Evolutionary conservation across 2,797 vertebrate species (phyloP), one percentile per base, ranked within the genome.

Genomic region (Acanthornis magna): DNA sequence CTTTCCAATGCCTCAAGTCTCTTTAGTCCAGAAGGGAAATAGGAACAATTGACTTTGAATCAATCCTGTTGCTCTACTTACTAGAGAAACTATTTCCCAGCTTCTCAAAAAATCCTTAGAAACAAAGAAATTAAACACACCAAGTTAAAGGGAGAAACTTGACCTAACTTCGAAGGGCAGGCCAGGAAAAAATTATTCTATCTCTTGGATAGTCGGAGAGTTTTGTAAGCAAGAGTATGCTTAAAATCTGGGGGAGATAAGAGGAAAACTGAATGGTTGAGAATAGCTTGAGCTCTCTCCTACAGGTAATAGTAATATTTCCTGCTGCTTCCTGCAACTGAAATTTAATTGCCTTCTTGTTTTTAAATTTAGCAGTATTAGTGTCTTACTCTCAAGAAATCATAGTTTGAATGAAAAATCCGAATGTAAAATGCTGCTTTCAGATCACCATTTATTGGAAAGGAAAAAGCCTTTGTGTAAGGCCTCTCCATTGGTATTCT

Each of bases 351-450:
- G 68, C 65, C 91, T 80, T 66, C 81, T 91, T 74, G 34, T 85
- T 93, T 91, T 93, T 82, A 89, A 94, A 79, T 93, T 89, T 91
- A 71, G 20, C 38, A 76, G 42, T 94, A 80, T 93, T 93, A 85
- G 72, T 72, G 66, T 71, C 92, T 91, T 88, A 36, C 50, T 89
- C 45, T 89, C 53, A 85, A 79, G 67, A 63, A 94, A 88, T 60
- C 92, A 85, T 93, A 88, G 75, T 78, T 92, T 50, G 57, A 81
- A 74, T 80, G 65, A 89, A 91, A 92, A 96, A 92, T 83, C 53
- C 50, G 68, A 45, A 10, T 36, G 75, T 85, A 91, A 91, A 94
- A 85, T 18, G 2, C 54, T 67, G 70, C 73, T 88, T 89, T 89
- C 53, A 36, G 11, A 79, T 89, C 38, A 22, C 22, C 17, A 18